Conservation (phyloP, 2,797 vertebrate genomes). For the Trichosurus vulpecula region DNA sequence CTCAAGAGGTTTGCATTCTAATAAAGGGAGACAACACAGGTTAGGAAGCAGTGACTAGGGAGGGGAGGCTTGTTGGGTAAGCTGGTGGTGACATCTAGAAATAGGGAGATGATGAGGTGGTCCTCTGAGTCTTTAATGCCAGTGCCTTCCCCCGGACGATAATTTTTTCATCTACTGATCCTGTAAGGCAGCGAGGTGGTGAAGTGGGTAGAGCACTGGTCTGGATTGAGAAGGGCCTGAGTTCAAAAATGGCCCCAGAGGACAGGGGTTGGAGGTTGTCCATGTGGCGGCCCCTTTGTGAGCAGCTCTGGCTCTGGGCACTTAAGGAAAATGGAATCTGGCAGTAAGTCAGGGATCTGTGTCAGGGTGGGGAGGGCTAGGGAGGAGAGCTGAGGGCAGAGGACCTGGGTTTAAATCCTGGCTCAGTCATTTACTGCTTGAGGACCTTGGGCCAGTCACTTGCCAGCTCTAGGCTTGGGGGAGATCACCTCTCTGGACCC, state of each 20-base stretch:
- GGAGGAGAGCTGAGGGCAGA: neutral
- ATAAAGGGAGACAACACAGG: neutral
- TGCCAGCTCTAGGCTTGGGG: too few species aligned
- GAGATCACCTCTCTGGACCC: neutral
- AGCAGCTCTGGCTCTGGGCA: too few species aligned
- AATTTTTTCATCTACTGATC: neutral
- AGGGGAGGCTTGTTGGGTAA: neutral
- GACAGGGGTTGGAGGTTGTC: too few species aligned
- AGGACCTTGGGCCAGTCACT: neutral
- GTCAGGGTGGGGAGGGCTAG: too few species aligned
- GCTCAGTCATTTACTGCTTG: neutral
- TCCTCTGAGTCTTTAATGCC: neutral
- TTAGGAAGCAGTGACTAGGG: neutral
- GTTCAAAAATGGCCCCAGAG: neutral
- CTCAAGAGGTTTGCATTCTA: neutral
- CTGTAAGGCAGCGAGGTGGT: neutral
- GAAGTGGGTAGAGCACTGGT: neutral
- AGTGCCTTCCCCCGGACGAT: neutral
- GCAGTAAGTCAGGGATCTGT: too few species aligned
- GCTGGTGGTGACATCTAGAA: neutral
- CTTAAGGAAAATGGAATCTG: too few species aligned
- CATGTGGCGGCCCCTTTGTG: too few species aligned
- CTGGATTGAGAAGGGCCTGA: neutral
- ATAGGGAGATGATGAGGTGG: neutral
- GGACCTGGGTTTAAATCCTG: neutral